Conservation (phyloP, 2,797 vertebrate genomes). For the Anguilla pacifica region DNA sequence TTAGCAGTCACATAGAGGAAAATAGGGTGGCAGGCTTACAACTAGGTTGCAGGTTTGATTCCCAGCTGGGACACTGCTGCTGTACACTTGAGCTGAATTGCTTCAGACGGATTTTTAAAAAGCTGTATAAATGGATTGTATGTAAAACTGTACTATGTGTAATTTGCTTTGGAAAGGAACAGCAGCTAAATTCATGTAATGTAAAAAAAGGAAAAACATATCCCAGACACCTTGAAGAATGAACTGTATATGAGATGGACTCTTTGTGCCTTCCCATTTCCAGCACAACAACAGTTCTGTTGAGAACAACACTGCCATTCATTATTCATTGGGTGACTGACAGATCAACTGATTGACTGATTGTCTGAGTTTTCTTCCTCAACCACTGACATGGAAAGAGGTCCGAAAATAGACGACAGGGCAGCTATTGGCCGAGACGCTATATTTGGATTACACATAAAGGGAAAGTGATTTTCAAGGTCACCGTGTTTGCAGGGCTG, state of each 20-base stretch:
- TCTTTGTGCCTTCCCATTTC: background rate
- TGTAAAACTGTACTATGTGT: no score
- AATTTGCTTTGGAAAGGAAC: no score
- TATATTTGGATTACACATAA: background rate
- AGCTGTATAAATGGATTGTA: background rate
- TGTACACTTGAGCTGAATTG: no score
- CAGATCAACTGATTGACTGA: background rate
- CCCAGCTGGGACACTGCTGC: no score
- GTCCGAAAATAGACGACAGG: background rate
- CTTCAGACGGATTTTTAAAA: background rate
- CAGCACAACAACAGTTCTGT: conserved; percentile 8
- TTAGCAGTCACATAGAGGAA: no score
- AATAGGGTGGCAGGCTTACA: no score
- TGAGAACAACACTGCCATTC: conserved; percentile 31
- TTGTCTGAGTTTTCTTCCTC: conserved; percentile 27
- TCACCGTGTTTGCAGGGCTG: background rate
- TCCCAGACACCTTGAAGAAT: background rate
- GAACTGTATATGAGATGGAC: background rate
- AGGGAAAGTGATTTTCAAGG: background rate
- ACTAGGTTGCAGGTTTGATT: no score
- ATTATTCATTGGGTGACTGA: background rate
- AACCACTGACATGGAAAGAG: background rate
- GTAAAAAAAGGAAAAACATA: background rate
- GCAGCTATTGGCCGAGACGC: background rate
- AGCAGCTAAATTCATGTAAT: background rate